These are phyloP conservation scores for Lipophrys pholis DNA, from an alignment of 2,113 vertebrate species.

Conservation along the genomic window DNA sequence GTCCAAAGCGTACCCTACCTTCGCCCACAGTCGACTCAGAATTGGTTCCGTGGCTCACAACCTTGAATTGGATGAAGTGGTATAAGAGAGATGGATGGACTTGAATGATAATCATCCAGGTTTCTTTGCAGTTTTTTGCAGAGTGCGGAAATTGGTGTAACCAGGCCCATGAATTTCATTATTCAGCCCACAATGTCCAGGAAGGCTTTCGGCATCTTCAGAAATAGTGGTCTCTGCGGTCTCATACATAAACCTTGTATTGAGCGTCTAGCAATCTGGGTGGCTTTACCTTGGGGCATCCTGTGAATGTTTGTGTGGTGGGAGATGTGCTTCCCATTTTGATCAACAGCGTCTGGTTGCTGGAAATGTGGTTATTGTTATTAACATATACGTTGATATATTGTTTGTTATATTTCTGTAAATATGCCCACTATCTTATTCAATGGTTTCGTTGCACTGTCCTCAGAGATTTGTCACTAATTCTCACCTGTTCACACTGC, in stretches of 20 bases:
- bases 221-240: slow-evolving; percentile 38
- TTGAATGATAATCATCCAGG: background rate
- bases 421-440: background rate
- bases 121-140: slow-evolving; percentile 13
- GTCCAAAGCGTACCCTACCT: too few relatives aligned
- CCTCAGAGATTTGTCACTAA: slow-evolving; percentile 11
- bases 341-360: background rate
- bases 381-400: background rate
- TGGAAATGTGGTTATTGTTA: background rate
- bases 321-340: background rate
- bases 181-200: slow-evolving; percentile 18
- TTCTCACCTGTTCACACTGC: background rate
- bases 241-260: slow-evolving; percentile 36
- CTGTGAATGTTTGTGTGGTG: slow-evolving; percentile 20
- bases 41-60: too few relatives aligned
- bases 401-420: background rate
- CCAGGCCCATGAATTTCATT: slow-evolving; percentile 23
- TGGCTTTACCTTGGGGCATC: background rate
- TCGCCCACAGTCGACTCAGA: too few relatives aligned
- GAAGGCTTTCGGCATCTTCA: slow-evolving; percentile 15
- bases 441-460: slow-evolving; percentile 6
- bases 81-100: too few relatives aligned
- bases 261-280: slow-evolving; percentile 14
- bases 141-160: slow-evolving; percentile 4
- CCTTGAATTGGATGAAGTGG: too few relatives aligned